phyloP scores from a whole-genome alignment of 2,797 vertebrate species.

The Melanotaenia trifasciata region DNA sequence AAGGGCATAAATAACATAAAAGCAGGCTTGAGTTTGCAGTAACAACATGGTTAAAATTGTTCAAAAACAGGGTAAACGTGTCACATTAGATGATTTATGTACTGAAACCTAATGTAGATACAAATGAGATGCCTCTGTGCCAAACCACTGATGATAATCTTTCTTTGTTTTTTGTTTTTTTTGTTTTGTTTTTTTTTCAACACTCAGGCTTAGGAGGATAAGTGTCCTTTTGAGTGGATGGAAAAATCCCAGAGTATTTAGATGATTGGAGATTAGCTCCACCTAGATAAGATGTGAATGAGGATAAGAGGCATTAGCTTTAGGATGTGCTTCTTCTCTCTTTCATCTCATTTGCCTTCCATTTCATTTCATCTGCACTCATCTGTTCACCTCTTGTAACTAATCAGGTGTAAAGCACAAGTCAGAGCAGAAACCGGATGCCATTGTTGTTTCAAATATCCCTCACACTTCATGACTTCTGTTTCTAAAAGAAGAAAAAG shows the following conservation, averaged over 20 bases:
- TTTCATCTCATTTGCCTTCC: slow-evolving; percentile 43
- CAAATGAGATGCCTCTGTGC: not conserved
- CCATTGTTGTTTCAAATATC: slow-evolving; percentile 68
- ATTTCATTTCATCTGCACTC: slow-evolving; percentile 62
- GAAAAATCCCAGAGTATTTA: slow-evolving; percentile 53
- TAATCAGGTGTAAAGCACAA: slow-evolving; percentile 76
- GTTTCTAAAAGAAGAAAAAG: slow-evolving; percentile 40
- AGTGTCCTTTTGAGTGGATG: slow-evolving; percentile 10
- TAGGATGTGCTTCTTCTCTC: slow-evolving; percentile 21
- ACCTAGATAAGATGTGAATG: slow-evolving; percentile 51
- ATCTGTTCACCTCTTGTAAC: slow-evolving; percentile 69
- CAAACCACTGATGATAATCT: slow-evolving; percentile 5
- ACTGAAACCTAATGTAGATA: not conserved
- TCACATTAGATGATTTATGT: not conserved
- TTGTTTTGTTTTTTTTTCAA: not conserved
- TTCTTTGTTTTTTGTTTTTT: not conserved
- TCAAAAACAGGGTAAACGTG: not conserved
- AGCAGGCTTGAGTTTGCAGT: slow-evolving; percentile 2
- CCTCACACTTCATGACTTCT: slow-evolving; percentile 69
- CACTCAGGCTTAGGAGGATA: slow-evolving; percentile 3
- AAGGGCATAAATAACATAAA: slow-evolving; percentile 15
- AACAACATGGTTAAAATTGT: not conserved
- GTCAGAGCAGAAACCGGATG: slow-evolving; percentile 71
- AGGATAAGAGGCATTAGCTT: slow-evolving; percentile 59
- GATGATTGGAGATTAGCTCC: slow-evolving; percentile 58